Evolutionary conservation across 1,140 invertebrate species (phyloP), one percentile per base, ranked within the genome.

Genomic region (Ceratina japonica): DNA sequence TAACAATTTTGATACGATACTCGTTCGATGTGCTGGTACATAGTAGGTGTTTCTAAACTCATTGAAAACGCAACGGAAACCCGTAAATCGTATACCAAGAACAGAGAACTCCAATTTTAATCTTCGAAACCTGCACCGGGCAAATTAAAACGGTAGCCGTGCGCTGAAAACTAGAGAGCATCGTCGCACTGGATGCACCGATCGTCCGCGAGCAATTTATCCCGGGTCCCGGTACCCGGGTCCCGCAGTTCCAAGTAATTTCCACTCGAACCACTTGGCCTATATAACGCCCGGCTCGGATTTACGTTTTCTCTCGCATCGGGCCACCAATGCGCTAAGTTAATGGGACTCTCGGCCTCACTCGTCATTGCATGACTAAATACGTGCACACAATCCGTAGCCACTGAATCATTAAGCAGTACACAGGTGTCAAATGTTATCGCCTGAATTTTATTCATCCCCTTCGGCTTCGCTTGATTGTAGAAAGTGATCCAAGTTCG

Each of bases 281-380:
- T 51, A 44, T 20, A 44, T 58, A 52, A n/a, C 20, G 63, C 16
- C 15, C 44, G 3, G 20, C n/a, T 61, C 15, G 15, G 4, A 16
- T 16, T 16, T 16, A 4, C 3, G 61, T 5, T 18, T 20, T 13
- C 49, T 51, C 62, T 15, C 73, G 70, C 66, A 83, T 74, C 69
- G 61, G 69, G 82, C 72, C 77, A 83, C 70, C 54, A 69, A 59
- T 70, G 61, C 72, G 62, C 62, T 18, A 37, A 75, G 68, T 82
- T 82, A 83, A 83, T 74, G 70, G 31, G 63, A 79, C 37, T 44
- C 79, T 79, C 76, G 81, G 79, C 79, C 79, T 66, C 58, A 69
- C 49, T 10, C 56, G 27, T 31, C 20, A 71, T 51, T 59, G 63
- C 72, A 63, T 51, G 15, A 37, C 24, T 7, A 44, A 44, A 44